These are phyloP conservation scores for Phlogophora meticulosa DNA, from an alignment of 2,888 invertebrate species.

Conservation along the genomic window DNA sequence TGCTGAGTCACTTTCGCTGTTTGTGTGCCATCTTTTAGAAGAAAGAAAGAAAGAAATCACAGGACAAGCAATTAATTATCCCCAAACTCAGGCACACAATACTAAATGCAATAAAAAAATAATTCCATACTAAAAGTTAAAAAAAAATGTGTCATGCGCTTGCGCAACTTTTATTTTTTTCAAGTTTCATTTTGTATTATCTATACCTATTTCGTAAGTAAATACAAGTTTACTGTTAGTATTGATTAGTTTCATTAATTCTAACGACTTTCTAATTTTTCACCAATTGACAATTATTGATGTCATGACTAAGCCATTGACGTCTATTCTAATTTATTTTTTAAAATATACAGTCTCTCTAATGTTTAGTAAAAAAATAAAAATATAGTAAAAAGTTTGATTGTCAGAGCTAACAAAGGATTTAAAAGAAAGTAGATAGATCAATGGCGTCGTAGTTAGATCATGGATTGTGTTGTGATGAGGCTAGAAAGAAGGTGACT, in stretches of 20 bases:
- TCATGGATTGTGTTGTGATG: too few species aligned
- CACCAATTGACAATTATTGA: slow-evolving; percentile 16
- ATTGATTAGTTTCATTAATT: background rate
- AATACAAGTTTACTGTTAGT: background rate
- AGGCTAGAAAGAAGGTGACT: too few species aligned
- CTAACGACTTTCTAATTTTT: slow-evolving; percentile 20
- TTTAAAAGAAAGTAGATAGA: too few species aligned
- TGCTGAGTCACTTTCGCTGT: slow-evolving; percentile 1
- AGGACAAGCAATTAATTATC: too few species aligned
- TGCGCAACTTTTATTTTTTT: background rate
- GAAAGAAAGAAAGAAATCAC: too few species aligned
- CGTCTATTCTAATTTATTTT: slow-evolving; percentile 38
- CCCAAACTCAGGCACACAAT: too few species aligned
- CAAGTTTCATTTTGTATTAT: background rate
- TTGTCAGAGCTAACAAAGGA: too few species aligned
- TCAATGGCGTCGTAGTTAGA: too few species aligned
- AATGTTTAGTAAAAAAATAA: background rate
- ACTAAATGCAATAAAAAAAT: too few species aligned
- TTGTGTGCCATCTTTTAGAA: background rate
- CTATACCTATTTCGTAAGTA: background rate
- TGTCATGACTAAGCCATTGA: slow-evolving; percentile 21
- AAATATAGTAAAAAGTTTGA: background rate
- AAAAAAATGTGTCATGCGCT: too few species aligned
- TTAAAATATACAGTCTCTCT: background rate
- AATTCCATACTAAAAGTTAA: too few species aligned